Evolutionary conservation across 2,113 vertebrate genomes (phyloP).

Genomic region (Dicentrarchus labrax): DNA sequence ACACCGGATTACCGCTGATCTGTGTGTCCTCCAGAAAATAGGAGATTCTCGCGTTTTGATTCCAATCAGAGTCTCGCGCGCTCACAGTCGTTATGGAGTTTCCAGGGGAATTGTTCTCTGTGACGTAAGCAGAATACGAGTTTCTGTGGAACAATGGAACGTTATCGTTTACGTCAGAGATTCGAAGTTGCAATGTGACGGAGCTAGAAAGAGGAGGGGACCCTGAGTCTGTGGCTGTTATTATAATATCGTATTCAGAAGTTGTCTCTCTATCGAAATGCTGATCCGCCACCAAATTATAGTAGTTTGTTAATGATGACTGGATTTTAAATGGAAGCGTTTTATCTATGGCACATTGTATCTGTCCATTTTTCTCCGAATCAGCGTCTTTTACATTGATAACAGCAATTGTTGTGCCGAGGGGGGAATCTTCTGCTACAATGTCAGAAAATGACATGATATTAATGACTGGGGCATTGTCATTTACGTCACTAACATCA

Average conservation of each 20-base stretch:
- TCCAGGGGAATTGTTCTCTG: conserved; percentile 72
- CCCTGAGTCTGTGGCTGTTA: conserved; percentile 59
- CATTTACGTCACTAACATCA: conserved; percentile 72
- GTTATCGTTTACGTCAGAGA: conserved; percentile 74
- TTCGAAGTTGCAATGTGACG: conserved; percentile 39
- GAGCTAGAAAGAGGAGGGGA: conserved; percentile 42
- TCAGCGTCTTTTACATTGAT: conserved; percentile 74
- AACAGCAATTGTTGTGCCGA: conserved; percentile 59
- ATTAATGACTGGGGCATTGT: conserved; percentile 74
- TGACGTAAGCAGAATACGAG: conserved; percentile 38
- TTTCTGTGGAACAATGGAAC: conserved; percentile 47
- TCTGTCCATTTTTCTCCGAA: conserved; percentile 62
- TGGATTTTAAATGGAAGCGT: conserved; percentile 66
- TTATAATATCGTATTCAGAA: conserved; percentile 53
- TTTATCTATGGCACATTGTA: conserved; percentile 53
- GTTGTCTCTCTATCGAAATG: conserved; percentile 61
- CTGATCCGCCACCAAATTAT: conserved; percentile 48
- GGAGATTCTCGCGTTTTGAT: conserved; percentile 50
- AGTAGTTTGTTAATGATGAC: conserved; percentile 60
- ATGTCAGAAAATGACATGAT: conserved; percentile 74
- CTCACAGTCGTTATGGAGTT: conserved; percentile 16
- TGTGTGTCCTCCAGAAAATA: conserved; percentile 41
- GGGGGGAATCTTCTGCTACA: conserved; percentile 45
- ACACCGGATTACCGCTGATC: conserved; percentile 18
- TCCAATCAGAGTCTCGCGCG: conserved; percentile 47